Evolutionary conservation across 2,113 vertebrate genomes (phyloP).

Genomic region (Lepisosteus osseus): DNA sequence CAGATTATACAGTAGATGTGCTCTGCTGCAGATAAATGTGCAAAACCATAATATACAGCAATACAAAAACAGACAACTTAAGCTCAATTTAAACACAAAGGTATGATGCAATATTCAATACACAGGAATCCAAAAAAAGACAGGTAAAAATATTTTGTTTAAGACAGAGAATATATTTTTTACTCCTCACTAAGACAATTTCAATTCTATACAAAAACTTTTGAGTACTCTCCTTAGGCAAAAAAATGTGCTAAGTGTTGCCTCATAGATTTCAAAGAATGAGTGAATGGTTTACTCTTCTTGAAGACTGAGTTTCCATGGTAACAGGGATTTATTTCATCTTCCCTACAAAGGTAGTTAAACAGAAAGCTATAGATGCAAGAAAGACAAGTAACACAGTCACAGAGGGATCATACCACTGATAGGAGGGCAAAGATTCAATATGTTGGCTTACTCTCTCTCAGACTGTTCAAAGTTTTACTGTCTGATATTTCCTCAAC

Average conservation of each 20-base stretch:
- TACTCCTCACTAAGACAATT: no score
- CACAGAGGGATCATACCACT: neutral
- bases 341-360: conserved; percentile 44
- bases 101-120: no score
- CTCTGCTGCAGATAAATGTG: no score
- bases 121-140: no score
- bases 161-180: no score
- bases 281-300: conserved; percentile 62
- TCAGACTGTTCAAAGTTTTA: neutral
- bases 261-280: conserved; percentile 56
- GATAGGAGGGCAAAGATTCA: neutral
- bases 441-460: neutral
- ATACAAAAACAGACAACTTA: no score
- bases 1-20: no score
- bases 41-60: no score
- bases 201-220: conserved; percentile 27
- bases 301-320: conserved; percentile 68
- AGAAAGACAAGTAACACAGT: neutral
- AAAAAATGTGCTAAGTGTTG: conserved; percentile 63
- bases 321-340: conserved; percentile 57
- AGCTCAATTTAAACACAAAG: no score
- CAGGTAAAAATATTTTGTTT: no score
- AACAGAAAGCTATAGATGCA: conserved; percentile 26
- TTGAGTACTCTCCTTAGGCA: conserved; percentile 60
- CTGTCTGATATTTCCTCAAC: neutral